phyloP scores from a whole-genome alignment of 2,113 vertebrate species.

The Hucho hucho region DNA sequence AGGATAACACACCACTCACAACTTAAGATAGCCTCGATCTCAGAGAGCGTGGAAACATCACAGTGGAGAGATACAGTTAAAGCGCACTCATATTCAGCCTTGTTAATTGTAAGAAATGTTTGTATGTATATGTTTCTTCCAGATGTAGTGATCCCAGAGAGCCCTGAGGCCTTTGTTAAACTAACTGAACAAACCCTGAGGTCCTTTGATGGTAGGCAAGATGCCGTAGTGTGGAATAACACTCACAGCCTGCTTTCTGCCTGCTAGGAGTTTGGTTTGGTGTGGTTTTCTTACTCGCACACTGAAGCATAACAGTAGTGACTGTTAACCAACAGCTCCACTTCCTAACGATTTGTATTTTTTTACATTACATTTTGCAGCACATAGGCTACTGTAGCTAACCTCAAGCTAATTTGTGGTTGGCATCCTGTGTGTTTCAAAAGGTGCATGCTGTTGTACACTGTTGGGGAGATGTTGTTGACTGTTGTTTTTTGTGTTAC shows the following conservation, averaged over 20 bases:
- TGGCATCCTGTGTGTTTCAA: conserved; percentile 29
- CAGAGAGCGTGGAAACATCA: neutral
- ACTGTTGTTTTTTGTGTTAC: conserved; percentile 10
- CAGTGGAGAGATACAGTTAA: neutral
- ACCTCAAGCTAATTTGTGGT: conserved; percentile 37
- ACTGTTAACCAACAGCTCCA: conserved; percentile 25
- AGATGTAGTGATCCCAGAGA: conserved; percentile 96
- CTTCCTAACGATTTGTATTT: conserved; percentile 56
- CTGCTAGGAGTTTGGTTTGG: conserved; percentile 51
- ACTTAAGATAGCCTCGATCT: no score
- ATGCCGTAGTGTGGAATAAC: conserved; percentile 52
- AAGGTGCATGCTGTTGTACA: conserved; percentile 48
- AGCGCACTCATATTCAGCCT: neutral
- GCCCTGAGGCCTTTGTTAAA: conserved; percentile 92
- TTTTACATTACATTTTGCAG: conserved; percentile 41
- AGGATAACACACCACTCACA: no score
- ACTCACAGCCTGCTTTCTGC: conserved; percentile 45
- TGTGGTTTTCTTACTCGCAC: conserved; percentile 52
- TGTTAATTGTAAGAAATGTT: conserved; percentile 19
- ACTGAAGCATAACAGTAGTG: conserved; percentile 31
- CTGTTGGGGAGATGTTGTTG: neutral
- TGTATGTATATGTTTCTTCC: conserved; percentile 83
- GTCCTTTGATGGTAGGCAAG: conserved; percentile 84
- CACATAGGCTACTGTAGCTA: conserved; percentile 45
- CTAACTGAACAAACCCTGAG: conserved; percentile 92